Base-by-base conservation (phyloP, 2,797 vertebrate species). In the Eurystomus glaucurus region DNA sequence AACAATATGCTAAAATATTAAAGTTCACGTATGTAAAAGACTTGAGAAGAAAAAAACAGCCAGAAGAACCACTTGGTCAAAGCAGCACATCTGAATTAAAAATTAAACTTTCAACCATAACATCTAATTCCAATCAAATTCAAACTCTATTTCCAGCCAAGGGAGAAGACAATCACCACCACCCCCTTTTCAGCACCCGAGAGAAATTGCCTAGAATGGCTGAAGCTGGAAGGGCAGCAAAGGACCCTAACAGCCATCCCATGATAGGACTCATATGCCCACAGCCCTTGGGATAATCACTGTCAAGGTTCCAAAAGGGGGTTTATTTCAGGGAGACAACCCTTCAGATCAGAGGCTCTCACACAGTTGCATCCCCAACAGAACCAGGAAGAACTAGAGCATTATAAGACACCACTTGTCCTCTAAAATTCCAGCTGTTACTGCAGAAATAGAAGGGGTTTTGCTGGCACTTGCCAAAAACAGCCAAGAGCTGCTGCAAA, bases 311-410 rank as follows among this genome's bases (percentile, higher is more conserved):
- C 93, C 96, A 82, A 84, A 23, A 75, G 19, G 21, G 29, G 6
- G 10, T 61, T 94, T 86, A 39, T 37, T 83, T 96, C 62, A 48
- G 82, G 58, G 60, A 96, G 5, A 92, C 45, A 58, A 92, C 37
- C 45, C 33, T 35, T 93, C 46, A 78, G 82, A 93, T 69, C 9
- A 64, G 28, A 33, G 90, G 23, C 16, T 75, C 57, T 81, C 48
- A 50, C 6, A 11, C 6, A 29, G 22, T 3, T 41, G 50, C 50
- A 93, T n/a, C 25, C 41, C 21, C 50, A 83, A 37, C 23, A 81
- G 45, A 78, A 75, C 14, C 10, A 75, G 6, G 51, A 51, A 83
- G 85, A 96, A 71, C 29, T 19, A 41, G 7, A 91, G n/a, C 37
- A 46, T 57, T 64, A 74, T n/a, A 77, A 45, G 57, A 60, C 23